Evolutionary conservation across 2,797 vertebrate genomes (phyloP).

Genomic region (Artibeus jamaicensis): DNA sequence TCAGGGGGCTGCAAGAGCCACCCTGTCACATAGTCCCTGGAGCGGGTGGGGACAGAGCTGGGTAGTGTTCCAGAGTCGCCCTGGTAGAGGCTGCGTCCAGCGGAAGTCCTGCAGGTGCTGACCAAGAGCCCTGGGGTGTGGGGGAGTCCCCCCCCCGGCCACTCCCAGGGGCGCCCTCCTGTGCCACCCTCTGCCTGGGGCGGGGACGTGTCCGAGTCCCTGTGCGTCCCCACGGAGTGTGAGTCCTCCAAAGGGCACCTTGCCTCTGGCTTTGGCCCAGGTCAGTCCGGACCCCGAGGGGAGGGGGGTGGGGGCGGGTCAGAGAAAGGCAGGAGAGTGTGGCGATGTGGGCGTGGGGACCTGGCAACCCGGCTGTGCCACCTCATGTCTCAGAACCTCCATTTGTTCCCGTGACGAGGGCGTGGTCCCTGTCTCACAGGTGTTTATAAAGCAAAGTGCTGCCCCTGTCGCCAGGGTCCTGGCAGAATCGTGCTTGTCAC

Average conservation of each 20-base stretch:
- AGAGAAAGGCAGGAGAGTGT: neutral
- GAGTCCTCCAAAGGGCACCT: neutral
- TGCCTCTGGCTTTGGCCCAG: neutral
- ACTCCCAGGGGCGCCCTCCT: rapidly evolving
- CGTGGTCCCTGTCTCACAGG: neutral
- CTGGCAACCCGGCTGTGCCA: neutral
- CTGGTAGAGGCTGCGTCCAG: neutral
- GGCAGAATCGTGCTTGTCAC: neutral
- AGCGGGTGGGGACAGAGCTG: neutral
- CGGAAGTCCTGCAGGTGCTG: neutral
- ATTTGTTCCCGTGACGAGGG: neutral
- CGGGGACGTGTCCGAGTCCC: rapidly evolving
- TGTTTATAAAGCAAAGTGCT: neutral
- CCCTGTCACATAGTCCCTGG: neutral
- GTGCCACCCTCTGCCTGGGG: rapidly evolving
- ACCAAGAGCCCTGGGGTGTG: neutral
- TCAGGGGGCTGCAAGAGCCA: neutral
- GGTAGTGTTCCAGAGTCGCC: rapidly evolving
- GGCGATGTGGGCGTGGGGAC: neutral
- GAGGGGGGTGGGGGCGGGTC: neutral
- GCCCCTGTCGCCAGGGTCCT: rapidly evolving
- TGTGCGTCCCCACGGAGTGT: rapidly evolving
- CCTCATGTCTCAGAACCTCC: neutral
- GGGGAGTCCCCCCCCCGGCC: rapidly evolving
- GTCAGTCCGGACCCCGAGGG: neutral